Evolutionary conservation across 2,113 vertebrate species (phyloP).

Genomic region (Sclerurus mexicanus): DNA sequence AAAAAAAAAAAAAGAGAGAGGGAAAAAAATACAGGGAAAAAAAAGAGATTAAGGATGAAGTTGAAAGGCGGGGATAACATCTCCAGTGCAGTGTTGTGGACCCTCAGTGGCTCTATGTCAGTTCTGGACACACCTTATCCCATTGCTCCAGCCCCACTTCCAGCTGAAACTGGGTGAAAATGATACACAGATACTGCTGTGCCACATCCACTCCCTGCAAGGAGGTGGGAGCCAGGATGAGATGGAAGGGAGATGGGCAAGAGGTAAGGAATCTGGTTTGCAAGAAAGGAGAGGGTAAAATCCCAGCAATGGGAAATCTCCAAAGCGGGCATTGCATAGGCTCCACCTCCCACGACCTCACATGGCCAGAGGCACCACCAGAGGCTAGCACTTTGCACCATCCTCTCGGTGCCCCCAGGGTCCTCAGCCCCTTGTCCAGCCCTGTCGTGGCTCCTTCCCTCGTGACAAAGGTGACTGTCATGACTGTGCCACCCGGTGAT

Average conservation of each 20-base stretch:
- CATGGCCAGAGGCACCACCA: not conserved
- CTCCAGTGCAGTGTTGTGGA: fast-evolving
- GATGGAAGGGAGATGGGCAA: not conserved
- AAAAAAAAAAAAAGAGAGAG: not conserved
- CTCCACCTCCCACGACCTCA: not conserved
- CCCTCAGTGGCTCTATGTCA: fast-evolving
- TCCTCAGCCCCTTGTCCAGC: not conserved
- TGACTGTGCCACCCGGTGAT: fast-evolving
- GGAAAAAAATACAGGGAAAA: fast-evolving
- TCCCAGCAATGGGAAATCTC: not conserved
- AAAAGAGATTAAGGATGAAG: not conserved
- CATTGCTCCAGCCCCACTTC: not conserved
- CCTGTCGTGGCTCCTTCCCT: not conserved
- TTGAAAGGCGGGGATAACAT: not conserved
- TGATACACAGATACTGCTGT: not conserved
- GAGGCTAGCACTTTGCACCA: not conserved
- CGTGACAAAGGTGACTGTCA: not conserved
- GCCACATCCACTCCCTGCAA: not conserved
- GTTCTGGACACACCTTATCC: not conserved
- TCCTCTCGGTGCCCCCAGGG: not conserved
- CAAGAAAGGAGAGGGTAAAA: not conserved
- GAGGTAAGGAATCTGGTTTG: not conserved
- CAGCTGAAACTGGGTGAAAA: not conserved
- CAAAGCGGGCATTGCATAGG: not conserved
- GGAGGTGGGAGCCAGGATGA: not conserved